Conservation (phyloP, 2,888 invertebrate genomes). For the Strigamia maritima region DNA sequence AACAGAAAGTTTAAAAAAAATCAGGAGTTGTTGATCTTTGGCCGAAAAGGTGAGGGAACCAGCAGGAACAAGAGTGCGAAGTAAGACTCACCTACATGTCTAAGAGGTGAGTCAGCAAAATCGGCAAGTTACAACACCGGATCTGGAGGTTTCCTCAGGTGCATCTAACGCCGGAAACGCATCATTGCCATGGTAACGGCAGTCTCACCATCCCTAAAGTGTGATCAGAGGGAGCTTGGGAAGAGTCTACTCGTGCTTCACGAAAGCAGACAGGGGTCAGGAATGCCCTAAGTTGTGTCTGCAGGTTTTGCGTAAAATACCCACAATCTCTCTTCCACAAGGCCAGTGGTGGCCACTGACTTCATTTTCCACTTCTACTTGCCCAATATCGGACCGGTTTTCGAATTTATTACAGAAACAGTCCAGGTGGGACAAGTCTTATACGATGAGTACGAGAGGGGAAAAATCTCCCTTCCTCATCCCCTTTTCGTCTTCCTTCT, state of each 20-base stretch:
- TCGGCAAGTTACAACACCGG: slow-evolving; percentile 15
- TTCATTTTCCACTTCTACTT: not conserved
- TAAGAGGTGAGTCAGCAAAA: slow-evolving; percentile 10
- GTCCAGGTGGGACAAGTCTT: not conserved
- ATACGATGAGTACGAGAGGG: not conserved
- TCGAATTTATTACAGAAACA: not conserved
- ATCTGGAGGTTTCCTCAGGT: slow-evolving; percentile 15
- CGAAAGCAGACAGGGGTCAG: slow-evolving; percentile 15
- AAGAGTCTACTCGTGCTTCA: not conserved
- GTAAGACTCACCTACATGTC: slow-evolving; percentile 10
- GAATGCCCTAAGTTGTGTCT: not conserved
- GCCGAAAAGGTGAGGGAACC: slow-evolving; percentile 1
- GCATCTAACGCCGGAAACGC: slow-evolving; percentile 15
- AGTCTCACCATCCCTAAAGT: slow-evolving; percentile 8
- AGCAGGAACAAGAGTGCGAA: not conserved
- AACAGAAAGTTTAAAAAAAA: not conserved
- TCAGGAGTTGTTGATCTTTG: not conserved
- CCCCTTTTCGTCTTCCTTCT: slow-evolving; percentile 7
- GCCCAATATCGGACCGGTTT: slow-evolving; percentile 10
- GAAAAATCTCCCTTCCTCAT: slow-evolving; percentile 9
- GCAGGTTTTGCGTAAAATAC: not conserved
- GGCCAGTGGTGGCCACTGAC: slow-evolving; percentile 10
- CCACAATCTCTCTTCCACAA: not conserved
- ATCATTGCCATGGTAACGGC: slow-evolving; percentile 5
- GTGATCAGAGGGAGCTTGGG: slow-evolving; percentile 15